Evolutionary conservation across 2,113 vertebrate species (phyloP), one percentile per base, ranked within the genome.

Genomic region (Apeltes quadracus): DNA sequence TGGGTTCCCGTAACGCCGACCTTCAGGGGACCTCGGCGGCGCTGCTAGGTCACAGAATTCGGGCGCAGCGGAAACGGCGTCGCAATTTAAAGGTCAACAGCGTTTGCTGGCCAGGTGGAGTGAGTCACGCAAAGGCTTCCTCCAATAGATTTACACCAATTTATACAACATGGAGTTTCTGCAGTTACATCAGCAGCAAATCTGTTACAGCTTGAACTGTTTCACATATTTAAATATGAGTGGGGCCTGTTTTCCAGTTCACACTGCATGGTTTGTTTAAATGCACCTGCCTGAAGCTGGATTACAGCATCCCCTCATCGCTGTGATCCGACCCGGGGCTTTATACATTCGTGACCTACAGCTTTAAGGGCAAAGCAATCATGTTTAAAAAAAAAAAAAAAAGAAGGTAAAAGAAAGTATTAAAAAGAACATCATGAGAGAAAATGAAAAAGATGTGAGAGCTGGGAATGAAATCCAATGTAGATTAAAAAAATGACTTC

Each of bases 361-460:
- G 84, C 75, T 43, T 61, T 65, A 46, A 77, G 61, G 78, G 67
- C 61, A 71, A 81, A 85, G 77, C 67, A 88, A 79, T 85, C 73
- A 65, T 8, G 9, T n/a, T 23, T 3, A 12, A 32, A 55, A 46
- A 39, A n/a, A n/a, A n/a, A n/a, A n/a, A n/a, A n/a, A n/a, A n/a
- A n/a, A n/a, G n/a, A n/a, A n/a, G n/a, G n/a, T n/a, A n/a, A 41
- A 25, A 23, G 15, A 23, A 38, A 59, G 48, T 10, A 5, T 9
- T 0, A 0, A 59, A 5, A 36, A 10, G n/a, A 56, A 32, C 20
- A 39, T 11, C 6, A 38, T 2, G 39, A 5, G 36, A 3, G 8
- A 18, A 51, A 77, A 64, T 50, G 11, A 20, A 54, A 57, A 34
- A 61, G 16, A n/a, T 36, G 4, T 5, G 18, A 43, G 23, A 0